Evolutionary conservation across 2,113 vertebrate genomes (phyloP).

Genomic region (Stigmatopora argus): DNA sequence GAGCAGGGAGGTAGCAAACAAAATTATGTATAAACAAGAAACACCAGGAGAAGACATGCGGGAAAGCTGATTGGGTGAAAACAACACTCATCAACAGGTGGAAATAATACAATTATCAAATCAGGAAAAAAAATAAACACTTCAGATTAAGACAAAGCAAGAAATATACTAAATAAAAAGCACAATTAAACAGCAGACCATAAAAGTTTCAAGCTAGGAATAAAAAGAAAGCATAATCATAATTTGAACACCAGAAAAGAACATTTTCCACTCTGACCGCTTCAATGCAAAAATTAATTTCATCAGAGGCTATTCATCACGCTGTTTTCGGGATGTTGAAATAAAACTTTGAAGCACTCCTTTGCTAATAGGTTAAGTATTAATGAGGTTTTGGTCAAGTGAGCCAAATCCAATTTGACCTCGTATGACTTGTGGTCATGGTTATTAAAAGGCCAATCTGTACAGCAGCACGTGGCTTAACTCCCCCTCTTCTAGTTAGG

Average conservation of each 20-base stretch:
- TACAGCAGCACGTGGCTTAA: constrained; percentile 42
- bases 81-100: too few species aligned
- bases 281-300: constrained; percentile 35
- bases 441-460: constrained; percentile 63
- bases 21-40: too few species aligned
- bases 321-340: constrained; percentile 46
- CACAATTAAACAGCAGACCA: too few species aligned
- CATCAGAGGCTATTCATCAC: constrained; percentile 17
- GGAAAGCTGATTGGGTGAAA: too few species aligned
- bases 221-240: constrained; percentile 5
- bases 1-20: too few species aligned
- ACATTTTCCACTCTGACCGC: constrained; percentile 17
- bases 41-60: too few species aligned
- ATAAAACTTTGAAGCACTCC: constrained; percentile 55
- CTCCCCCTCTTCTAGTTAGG: constrained; percentile 20
- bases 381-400: constrained; percentile 65
- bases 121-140: not conserved
- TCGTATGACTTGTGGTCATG: constrained; percentile 54
- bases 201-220: not conserved
- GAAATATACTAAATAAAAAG: too few species aligned
- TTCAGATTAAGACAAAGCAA: too few species aligned
- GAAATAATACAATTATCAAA: not conserved
- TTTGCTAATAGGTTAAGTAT: constrained; percentile 59
- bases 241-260: constrained; percentile 31
- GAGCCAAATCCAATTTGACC: constrained; percentile 64